Base-by-base conservation (phyloP, 64 coral and sea anemone species). In the Platygyra sinensis region DNA sequence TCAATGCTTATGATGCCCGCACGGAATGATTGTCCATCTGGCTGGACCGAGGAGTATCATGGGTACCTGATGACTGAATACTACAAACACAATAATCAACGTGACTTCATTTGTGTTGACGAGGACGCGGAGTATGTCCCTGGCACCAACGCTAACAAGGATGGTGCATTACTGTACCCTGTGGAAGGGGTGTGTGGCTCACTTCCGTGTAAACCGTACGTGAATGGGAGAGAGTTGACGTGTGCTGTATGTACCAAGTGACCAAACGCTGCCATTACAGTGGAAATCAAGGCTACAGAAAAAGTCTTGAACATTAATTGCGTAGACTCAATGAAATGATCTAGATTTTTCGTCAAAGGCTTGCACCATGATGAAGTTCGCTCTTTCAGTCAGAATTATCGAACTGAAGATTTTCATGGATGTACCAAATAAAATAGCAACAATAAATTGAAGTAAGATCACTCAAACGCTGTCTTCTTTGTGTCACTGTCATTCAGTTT, bases 241-340 rank as follows among this genome's bases (percentile, higher is more conserved):
- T 88, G 86, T 9, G 64, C 86, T 54, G 86, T 88, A 25, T 88
- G 86, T 29, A 88, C 86, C 52, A 88, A 88, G 69, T 88, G 29
- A 88, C 33, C 15, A 2, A 22, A 69, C 0, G 24, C 20, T 11
- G 65, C 39, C 39, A 65, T 65, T 65, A 18, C 16, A 25, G 22
- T 69, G 22, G 65, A n/a, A n/a, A 10, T 1, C 65, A 25, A 22
- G 65, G 20, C 20, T 22, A 69, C 20, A 24, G 24, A 4, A 24
- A 25, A 11, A 29, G 24, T 2, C 22, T 25, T 24, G 65, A 27
- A 69, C 22, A 11, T 0, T 69, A n/a, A 69, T 69, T 69, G 22
- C 25, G n/a, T 67, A 69, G 65, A 69, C 9, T 69, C 2, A 46
- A 46, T 46, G 1, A 36, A 36, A 46, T 46, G 39, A 7, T 2